Evolutionary conservation across 2,113 vertebrate genomes (phyloP).

Genomic region (Ochotona curzoniae): DNA sequence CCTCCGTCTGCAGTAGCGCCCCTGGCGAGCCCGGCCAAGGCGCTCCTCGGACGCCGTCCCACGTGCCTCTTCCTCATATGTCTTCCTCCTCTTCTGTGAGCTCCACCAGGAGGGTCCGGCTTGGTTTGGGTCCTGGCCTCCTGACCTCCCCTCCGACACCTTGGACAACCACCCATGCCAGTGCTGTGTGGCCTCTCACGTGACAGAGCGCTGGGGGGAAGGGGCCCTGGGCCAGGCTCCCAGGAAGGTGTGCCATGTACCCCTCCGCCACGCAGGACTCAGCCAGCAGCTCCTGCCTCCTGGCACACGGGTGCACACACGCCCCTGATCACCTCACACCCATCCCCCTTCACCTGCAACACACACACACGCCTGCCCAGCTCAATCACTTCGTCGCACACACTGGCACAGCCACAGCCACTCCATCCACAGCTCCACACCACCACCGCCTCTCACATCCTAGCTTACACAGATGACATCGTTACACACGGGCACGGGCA

Average conservation of each 20-base stretch:
- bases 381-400: too few species aligned
- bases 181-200: neutral
- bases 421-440: neutral
- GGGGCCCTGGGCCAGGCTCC: neutral
- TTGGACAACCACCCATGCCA: neutral
- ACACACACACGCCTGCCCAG: too few species aligned
- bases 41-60: conserved; percentile 55
- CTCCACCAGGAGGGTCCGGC: conserved; percentile 52
- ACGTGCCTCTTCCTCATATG: conserved; percentile 64
- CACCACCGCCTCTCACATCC: neutral
- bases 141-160: conserved; percentile 7
- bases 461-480: conserved; percentile 51
- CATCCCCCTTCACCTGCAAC: too few species aligned
- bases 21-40: neutral
- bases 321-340: too few species aligned
- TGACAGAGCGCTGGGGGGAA: neutral
- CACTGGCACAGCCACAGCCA: too few species aligned
- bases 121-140: neutral
- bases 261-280: neutral
- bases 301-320: neutral
- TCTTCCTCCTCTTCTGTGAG: conserved; percentile 25
- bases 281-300: conserved; percentile 24
- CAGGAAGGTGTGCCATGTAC: neutral
- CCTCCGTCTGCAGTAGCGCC: neutral
- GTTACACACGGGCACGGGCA: neutral